Evolutionary conservation across 2,113 vertebrate genomes (phyloP).

Genomic region (Calyptomena viridis): DNA sequence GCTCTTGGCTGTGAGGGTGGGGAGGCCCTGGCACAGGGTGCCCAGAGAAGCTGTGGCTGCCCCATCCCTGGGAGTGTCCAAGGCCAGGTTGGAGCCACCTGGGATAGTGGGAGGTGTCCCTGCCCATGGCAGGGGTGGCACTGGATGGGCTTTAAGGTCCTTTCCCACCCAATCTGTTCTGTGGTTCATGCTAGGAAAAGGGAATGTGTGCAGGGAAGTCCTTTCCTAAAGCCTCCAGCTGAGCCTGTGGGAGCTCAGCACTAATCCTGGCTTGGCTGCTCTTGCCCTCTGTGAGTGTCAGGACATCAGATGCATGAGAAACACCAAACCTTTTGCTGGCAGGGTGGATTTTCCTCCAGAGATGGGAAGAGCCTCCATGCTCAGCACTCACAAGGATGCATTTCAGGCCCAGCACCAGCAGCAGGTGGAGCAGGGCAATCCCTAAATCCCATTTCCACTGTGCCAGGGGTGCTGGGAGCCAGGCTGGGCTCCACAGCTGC

Average conservation of each 20-base stretch:
- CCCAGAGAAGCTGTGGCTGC: not conserved
- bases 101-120: not conserved
- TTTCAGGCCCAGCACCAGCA: not conserved
- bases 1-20: not conserved
- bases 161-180: not conserved
- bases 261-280: not conserved
- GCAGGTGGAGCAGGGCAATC: not conserved
- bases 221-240: not conserved
- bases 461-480: not conserved
- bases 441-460: not conserved
- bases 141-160: not conserved
- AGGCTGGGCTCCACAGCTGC: not conserved
- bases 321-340: not conserved
- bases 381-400: fast-evolving
- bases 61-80: not conserved
- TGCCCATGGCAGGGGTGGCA: not conserved
- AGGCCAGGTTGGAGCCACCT: fast-evolving
- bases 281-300: fast-evolving
- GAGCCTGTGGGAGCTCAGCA: not conserved
- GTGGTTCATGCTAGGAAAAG: not conserved
- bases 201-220: not conserved
- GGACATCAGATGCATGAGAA: not conserved
- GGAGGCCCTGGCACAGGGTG: not conserved
- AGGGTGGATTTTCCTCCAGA: not conserved
- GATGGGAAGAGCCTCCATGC: fast-evolving